phyloP scores from a whole-genome alignment of 2,113 vertebrate species.

The Neogobius melanostomus region DNA sequence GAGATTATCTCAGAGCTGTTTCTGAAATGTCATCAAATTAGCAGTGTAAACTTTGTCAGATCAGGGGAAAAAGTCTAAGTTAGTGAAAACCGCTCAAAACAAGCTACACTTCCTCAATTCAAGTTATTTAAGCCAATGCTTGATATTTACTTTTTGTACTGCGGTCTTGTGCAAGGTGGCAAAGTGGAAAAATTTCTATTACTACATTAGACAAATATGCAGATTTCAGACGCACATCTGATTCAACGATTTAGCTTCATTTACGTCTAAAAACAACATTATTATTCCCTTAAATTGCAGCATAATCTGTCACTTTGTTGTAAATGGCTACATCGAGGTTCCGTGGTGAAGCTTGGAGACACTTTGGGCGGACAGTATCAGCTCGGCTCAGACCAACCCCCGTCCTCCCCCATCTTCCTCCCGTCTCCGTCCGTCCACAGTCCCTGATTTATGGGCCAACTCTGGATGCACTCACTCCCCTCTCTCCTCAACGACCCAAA shows the following conservation, averaged over 20 bases:
- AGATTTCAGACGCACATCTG: background rate
- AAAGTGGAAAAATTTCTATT: too few species aligned
- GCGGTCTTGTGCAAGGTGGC: too few species aligned
- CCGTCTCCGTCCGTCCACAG: slow-evolving; percentile 37
- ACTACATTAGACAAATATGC: background rate
- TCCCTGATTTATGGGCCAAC: slow-evolving; percentile 60
- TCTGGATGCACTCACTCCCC: slow-evolving; percentile 33
- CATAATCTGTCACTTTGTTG: background rate
- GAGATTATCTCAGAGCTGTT: too few species aligned
- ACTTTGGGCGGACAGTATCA: slow-evolving; percentile 20
- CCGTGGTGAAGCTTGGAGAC: background rate
- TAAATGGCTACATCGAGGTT: slow-evolving; percentile 7
- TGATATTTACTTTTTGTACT: too few species aligned
- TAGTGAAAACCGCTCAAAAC: too few species aligned
- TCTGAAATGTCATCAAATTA: too few species aligned
- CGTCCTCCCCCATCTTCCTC: slow-evolving; percentile 43
- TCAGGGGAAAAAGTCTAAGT: too few species aligned
- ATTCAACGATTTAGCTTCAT: background rate
- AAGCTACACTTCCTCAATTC: too few species aligned
- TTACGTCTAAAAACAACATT: background rate
- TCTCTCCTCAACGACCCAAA: slow-evolving; percentile 43
- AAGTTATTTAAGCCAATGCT: too few species aligned
- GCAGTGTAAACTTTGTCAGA: too few species aligned
- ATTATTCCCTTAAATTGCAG: background rate
- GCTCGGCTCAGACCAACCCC: slow-evolving; percentile 21